These are phyloP conservation scores for Cervus canadensis DNA, from an alignment of 2,113 vertebrate genomes.

Conservation along the genomic window DNA sequence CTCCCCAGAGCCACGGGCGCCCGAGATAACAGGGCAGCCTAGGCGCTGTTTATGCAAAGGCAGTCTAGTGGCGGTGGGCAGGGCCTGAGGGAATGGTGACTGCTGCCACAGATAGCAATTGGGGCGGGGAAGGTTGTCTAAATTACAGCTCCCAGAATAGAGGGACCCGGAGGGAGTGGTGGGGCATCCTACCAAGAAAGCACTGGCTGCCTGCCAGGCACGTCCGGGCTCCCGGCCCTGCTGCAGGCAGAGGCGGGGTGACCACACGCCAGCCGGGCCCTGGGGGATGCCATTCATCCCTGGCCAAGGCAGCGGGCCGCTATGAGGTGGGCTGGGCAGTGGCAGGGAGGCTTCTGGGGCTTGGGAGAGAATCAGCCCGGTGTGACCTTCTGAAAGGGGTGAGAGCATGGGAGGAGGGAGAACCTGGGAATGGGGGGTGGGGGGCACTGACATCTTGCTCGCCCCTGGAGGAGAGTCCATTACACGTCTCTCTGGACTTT, in stretches of 20 bases:
- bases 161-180: constrained; percentile 29
- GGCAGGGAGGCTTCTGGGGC: background rate
- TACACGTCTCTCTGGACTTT: background rate
- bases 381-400: background rate
- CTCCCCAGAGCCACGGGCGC: background rate
- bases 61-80: constrained; percentile 13
- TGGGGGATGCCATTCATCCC: background rate
- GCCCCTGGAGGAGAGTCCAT: background rate
- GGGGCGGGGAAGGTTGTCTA: constrained; percentile 29
- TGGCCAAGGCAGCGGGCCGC: background rate
- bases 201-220: constrained; percentile 32
- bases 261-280: background rate
- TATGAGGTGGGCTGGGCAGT: background rate
- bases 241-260: background rate
- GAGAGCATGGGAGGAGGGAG: background rate
- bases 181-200: background rate
- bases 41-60: constrained; percentile 50
- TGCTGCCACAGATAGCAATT: constrained; percentile 57
- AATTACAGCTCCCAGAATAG: constrained; percentile 72
- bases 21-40: constrained; percentile 54
- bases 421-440: background rate
- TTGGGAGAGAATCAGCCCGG: background rate
- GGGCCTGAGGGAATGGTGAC: background rate
- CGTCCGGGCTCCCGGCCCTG: background rate
- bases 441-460: background rate